Evolutionary conservation across 2,113 vertebrate species (phyloP), one percentile per base, ranked within the genome.

Genomic region (Chlamydotis undulata): DNA sequence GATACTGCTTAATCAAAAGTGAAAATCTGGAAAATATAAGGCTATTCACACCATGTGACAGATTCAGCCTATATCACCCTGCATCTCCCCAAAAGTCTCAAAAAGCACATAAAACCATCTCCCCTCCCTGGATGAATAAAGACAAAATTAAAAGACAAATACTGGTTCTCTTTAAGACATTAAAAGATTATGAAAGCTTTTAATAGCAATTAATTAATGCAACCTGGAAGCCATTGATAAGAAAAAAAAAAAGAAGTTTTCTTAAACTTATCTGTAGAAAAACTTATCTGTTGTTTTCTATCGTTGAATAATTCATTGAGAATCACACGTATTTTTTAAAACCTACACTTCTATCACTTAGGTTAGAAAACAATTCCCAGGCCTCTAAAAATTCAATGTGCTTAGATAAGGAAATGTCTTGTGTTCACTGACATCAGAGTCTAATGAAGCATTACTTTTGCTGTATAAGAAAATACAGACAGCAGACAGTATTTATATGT

Each of bases 151-250:
- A 24, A 76, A 55, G 22, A 93, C 18, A 60, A 89, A 61, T 74
- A 33, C 21, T 50, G 13, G 4, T 22, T 87, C 21, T 75, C 29
- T 10, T 19, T 28, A 80, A 95, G 23, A 92, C 68, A 76, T 80
- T 83, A 70, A 63, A 89, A 90, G 18, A 91, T 90, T 68, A 55
- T 57, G 18, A 53, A 94, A 88, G 11, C 5, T 90, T 87, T 96
- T 91, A 93, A 76, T 61, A 97, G 14, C 31, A 96, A 94, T 93
- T 93, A 93, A 95, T 88, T 90, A 94, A 86, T 93, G 55, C 71
- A 93, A 90, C 80, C 89, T 97, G 90, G 56, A 82, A 93, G 9
- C 5, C 37, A 87, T 87, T 88, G 90, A 96, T 96, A 93, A 96
- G 82, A 6, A 6, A 14, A 57, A 57, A 33, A 43, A 45, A 61